Evolutionary conservation across 2,888 invertebrate species (phyloP).

Genomic region (Rugalucina vietnamica): DNA sequence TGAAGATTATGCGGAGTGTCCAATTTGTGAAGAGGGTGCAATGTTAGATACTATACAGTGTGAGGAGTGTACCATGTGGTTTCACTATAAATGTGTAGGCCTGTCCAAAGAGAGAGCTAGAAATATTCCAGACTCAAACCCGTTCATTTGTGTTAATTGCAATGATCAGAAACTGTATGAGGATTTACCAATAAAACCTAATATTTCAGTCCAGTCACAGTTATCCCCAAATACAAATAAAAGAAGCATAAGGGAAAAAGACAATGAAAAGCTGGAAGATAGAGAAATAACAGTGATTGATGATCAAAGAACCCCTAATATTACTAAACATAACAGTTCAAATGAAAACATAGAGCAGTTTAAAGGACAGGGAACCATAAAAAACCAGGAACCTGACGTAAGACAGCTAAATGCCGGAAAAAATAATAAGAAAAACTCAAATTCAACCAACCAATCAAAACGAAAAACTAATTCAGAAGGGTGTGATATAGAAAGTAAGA

Average conservation of each 20-base stretch:
- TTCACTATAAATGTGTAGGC: background rate
- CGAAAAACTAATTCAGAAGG: background rate
- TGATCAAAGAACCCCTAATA: background rate
- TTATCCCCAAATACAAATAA: no score
- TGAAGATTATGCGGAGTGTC: background rate
- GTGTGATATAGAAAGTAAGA: background rate
- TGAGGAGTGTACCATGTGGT: background rate
- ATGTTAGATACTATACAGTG: background rate
- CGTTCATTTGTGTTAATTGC: background rate
- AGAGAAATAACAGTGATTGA: background rate
- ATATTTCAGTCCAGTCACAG: no score
- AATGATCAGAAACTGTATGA: background rate
- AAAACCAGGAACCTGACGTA: background rate
- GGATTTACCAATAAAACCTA: background rate
- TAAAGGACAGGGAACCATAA: background rate
- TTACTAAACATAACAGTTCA: background rate
- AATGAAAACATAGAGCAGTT: background rate
- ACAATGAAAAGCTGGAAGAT: background rate
- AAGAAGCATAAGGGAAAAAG: no score
- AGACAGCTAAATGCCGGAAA: background rate
- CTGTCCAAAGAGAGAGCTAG: background rate
- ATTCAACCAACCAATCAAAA: background rate
- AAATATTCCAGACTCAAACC: background rate
- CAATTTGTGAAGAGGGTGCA: background rate
- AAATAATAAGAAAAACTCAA: background rate